Evolutionary conservation across 2,888 invertebrate genomes (phyloP), one percentile per base, ranked within the genome.

Genomic region (Caenorhabditis wallacei): DNA sequence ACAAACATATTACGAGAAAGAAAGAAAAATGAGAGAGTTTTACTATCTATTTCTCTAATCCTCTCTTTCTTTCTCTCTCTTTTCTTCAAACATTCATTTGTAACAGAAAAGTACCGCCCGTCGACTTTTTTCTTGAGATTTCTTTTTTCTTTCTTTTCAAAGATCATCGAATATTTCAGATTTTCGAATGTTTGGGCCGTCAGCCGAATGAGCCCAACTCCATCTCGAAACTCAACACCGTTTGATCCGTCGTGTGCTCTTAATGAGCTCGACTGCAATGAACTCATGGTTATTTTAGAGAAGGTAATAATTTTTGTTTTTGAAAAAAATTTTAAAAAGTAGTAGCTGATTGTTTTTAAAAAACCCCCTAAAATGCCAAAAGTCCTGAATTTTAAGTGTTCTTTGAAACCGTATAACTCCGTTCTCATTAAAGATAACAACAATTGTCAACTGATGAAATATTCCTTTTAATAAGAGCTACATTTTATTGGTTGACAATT

Each of bases 261-360:
- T 24, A 37, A 56, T 30, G 63, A 53, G 35, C 53, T 76, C 63
- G 78, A 78, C 69, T 69, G 78, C 57, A 69, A 78, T 78, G 78
- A 26, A 56, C 78, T 78, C 69, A 78, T 78, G 78, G 78, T 78
- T 69, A 56, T 78, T 78, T 37, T 78, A 78, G 78, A 78, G 16
- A 59, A 78, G 35, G 75, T 75, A 7, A 40, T 59, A n/a, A n/a
- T 4, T 35, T 35, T 61, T 18, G 16, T 64, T 48, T 26, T 26
- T 18, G 20, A 20, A 18, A 46, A 16, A 16, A 26, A 8, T 57
- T 63, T n/a, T n/a, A n/a, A n/a, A n/a, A n/a, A n/a, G n/a, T n/a
- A n/a, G n/a, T n/a, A n/a, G n/a, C n/a, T n/a, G n/a, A n/a, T n/a
- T n/a, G n/a, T n/a, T n/a, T n/a, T n/a, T n/a, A n/a, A n/a, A n/a